Evolutionary conservation across 2,113 vertebrate genomes (phyloP), one percentile per base, ranked within the genome.

Genomic region (Hymenochirus boettgeri): DNA sequence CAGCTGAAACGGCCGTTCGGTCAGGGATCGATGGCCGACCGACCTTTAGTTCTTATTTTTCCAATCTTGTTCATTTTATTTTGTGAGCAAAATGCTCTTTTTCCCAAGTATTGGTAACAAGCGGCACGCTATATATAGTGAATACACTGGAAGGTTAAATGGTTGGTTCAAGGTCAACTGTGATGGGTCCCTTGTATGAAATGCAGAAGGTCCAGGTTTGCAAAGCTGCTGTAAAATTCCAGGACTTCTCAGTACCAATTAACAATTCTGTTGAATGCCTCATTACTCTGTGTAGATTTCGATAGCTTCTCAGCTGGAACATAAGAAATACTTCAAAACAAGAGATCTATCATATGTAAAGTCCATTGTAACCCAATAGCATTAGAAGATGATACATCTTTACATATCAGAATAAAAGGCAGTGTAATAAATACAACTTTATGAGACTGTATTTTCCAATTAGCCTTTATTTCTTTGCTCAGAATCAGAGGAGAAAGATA

Each of bases 371-470:
- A 39, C 31, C 29, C 56, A 6, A 56, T 39, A 59, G 42, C 58
- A 59, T 52, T 52, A 57, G 24, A 4, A 18, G 56, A 67, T 67
- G 55, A 57, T 39, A 27, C 22, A 67, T 51, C 56, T 50, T 51
- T 48, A 66, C 15, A 50, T 65, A 57, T 59, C 17, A 47, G 39
- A 67, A 45, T 57, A 25, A 67, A 67, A 67, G 64, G 64, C 64
- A 67, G 23, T 67, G 56, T 52, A 67, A 67, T 67, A 67, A 59
- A 67, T 67, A 67, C 47, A 67, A 42, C 19, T 59, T 67, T 67
- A 67, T 59, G 31, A 52, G 46, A 59, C 64, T 51, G 46, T 39
- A 67, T 37, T 51, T 45, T 46, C 64, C 64, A 59, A 67, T 59
- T 67, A 67, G 56, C 64, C 64, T 67, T 59, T 67, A 67, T 59